A percentile compares a stretch with the other conserved stretches of the same genome.
Evolutionary conservation across 2,888 invertebrate genomes (phyloP).

Genomic region (Azorinus chamasolen): DNA sequence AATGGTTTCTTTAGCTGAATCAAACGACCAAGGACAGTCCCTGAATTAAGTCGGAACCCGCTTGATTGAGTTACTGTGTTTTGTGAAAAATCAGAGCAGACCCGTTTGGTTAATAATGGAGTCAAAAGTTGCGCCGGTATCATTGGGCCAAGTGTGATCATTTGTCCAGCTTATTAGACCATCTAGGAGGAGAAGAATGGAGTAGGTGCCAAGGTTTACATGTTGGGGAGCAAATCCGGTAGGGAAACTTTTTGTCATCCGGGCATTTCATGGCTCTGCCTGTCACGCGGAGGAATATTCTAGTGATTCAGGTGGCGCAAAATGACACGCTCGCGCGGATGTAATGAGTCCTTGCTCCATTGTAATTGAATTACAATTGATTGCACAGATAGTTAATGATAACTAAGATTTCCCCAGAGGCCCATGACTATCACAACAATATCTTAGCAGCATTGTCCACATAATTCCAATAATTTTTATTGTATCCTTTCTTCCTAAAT

Average conservation of each 20-base stretch:
- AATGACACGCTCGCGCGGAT: constrained; percentile 52
- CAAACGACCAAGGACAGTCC: too few species aligned
- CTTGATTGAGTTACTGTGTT: constrained; percentile 30
- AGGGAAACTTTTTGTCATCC: constrained; percentile 38
- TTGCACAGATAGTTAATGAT: constrained; percentile 60
- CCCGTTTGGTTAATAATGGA: constrained; percentile 6
- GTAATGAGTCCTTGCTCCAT: constrained; percentile 60
- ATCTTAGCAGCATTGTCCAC: constrained; percentile 26
- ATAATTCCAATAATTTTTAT: too few species aligned
- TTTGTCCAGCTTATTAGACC: constrained; percentile 23
- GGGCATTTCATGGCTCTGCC: constrained; percentile 34
- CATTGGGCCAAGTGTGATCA: constrained; percentile 25
- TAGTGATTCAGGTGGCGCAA: constrained; percentile 49
- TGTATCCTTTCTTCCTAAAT: too few species aligned
- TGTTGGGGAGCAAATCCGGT: constrained; percentile 20
- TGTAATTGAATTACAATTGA: constrained; percentile 65
- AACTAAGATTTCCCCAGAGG: constrained; percentile 58
- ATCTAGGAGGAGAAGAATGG: constrained; percentile 20
- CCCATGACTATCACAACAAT: constrained; percentile 36
- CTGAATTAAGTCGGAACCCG: too few species aligned
- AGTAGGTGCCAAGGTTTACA: constrained; percentile 38
- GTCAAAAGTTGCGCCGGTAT: constrained; percentile 26
- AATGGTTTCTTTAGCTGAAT: too few species aligned
- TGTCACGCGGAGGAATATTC: constrained; percentile 45
- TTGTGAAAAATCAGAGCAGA: constrained; percentile 27